A percentile compares a stretch with the other conserved stretches of the same genome.
These are phyloP conservation scores for Drosophila novamexicana DNA, from an alignment of 1,140 invertebrate genomes.

Conservation along the genomic window DNA sequence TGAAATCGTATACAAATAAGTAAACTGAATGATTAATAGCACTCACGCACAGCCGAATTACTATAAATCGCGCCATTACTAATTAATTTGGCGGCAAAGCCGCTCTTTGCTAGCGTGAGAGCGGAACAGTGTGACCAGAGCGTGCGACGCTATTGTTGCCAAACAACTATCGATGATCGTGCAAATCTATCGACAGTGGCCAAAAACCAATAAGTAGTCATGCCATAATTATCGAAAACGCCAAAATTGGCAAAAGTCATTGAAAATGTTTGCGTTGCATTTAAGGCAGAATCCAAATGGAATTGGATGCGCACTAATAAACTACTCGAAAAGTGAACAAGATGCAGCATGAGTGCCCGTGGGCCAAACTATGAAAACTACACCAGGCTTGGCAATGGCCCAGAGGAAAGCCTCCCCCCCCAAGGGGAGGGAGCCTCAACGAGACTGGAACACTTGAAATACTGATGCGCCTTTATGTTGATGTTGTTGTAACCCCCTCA, in stretches of 20 bases:
- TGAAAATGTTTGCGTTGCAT: neutral
- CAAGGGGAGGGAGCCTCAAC: neutral
- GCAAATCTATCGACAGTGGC: neutral
- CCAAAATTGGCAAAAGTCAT: neutral
- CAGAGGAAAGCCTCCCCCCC: too few relatives aligned
- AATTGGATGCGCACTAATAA: neutral
- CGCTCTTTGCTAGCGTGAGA: too few relatives aligned
- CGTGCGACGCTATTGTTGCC: neutral
- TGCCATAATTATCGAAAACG: neutral
- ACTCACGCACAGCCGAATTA: too few relatives aligned
- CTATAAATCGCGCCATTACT: too few relatives aligned
- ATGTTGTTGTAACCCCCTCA: slow-evolving; percentile 17
- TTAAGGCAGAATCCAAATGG: neutral
- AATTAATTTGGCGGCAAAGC: too few relatives aligned
- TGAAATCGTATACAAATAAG: too few relatives aligned
- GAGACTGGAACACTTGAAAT: slow-evolving; percentile 1
- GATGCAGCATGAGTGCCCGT: neutral
- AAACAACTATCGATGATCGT: neutral
- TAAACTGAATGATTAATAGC: too few relatives aligned
- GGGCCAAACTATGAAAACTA: neutral
- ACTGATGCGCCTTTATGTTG: neutral
- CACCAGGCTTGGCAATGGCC: too few relatives aligned
- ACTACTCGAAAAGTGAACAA: neutral
- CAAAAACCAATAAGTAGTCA: neutral
- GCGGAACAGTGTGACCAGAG: too few relatives aligned